A percentile compares a stretch with the other conserved stretches of the same genome.
phyloP scores from a whole-genome alignment of 1,140 invertebrate genomes.

The Calycopis cecrops region DNA sequence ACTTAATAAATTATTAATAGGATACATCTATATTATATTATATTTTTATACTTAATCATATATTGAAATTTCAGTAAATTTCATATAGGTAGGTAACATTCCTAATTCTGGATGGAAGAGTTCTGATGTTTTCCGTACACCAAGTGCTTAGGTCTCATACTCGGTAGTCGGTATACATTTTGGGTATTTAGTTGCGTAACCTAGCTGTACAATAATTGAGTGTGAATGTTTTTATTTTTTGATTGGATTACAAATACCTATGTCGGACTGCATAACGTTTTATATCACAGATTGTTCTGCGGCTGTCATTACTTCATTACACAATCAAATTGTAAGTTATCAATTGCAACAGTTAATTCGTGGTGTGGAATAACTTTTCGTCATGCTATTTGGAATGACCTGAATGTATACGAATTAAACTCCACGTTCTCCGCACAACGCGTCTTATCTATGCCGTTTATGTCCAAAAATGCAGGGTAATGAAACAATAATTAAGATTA shows the following conservation, averaged over 20 bases:
- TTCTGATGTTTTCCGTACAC: too few species aligned
- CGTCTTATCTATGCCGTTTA: neutral
- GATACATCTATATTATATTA: too few species aligned
- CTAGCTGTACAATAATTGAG: neutral
- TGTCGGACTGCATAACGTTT: conserved; percentile 5
- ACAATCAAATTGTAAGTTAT: conserved; percentile 55
- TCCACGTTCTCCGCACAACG: neutral
- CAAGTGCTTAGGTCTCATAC: too few species aligned
- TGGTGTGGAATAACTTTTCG: conserved; percentile 55
- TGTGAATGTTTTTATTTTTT: conserved; percentile 4
- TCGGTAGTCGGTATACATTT: too few species aligned
- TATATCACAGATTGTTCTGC: conserved; percentile 29
- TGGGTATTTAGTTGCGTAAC: too few species aligned
- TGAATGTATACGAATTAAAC: conserved; percentile 12
- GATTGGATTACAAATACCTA: conserved; percentile 5
- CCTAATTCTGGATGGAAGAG: too few species aligned
- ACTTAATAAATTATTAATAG: too few species aligned
- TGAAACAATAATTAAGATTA: conserved; percentile 6
- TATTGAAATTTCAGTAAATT: too few species aligned
- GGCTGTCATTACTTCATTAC: conserved; percentile 50
- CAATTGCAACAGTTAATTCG: conserved; percentile 52
- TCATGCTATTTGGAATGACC: conserved; percentile 39
- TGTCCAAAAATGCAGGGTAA: conserved; percentile 7
- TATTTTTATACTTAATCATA: too few species aligned
- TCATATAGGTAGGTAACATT: too few species aligned